Base-by-base conservation (phyloP, 2,888 invertebrate genomes). In the Tinea trinotella region DNA sequence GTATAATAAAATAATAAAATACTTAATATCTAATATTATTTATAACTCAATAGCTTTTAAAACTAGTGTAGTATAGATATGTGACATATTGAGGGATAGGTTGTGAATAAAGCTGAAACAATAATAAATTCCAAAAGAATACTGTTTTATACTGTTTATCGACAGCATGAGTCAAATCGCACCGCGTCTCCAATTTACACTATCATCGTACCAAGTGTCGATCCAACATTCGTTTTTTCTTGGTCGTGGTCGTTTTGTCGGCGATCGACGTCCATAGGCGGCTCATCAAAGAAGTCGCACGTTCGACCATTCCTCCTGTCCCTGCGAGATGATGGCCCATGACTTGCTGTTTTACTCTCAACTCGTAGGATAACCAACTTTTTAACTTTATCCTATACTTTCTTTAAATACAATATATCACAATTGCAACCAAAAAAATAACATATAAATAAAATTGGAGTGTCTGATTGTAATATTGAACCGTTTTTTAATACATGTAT, bases 131-230 rank as follows among this genome's bases (percentile, higher is more conserved):
- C 68, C 71, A 66, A 78, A 76, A 79, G 81, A 79, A 80, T 77
- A 81, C 75, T 66, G 30, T 74, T 50, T 50, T 48, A 48, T 4
- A 69, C 68, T 82, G 79, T 82, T 82, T 82, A 82, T 79, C 80
- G 63, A 69, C 61, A 75, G 81, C 4, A 76, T 82, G 76, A 78
- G 79, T 83, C 84, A 46, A 46, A 81, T 76, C 79, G 72, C 74
- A 71, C 74, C 73, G 50, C 50, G 22, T 50, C 76, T 67, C 76
- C 80, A 84, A 82, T 84, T 83, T 80, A 84, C 84, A 83, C 83
- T 80, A 81, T 80, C 83, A 79, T 77, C 81, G 75, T 76, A 72
- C 81, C 30, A 75, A 81, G 78, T 81, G 79, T 76, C 74, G 67
- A 70, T 62, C 64, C 40, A n/a, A 40, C 40, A 40, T 15, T 78